A percentile compares a stretch with the other conserved stretches of the same genome.
Evolutionary conservation across 2,113 vertebrate genomes (phyloP).

Genomic region (Lichenostomus cassidix): DNA sequence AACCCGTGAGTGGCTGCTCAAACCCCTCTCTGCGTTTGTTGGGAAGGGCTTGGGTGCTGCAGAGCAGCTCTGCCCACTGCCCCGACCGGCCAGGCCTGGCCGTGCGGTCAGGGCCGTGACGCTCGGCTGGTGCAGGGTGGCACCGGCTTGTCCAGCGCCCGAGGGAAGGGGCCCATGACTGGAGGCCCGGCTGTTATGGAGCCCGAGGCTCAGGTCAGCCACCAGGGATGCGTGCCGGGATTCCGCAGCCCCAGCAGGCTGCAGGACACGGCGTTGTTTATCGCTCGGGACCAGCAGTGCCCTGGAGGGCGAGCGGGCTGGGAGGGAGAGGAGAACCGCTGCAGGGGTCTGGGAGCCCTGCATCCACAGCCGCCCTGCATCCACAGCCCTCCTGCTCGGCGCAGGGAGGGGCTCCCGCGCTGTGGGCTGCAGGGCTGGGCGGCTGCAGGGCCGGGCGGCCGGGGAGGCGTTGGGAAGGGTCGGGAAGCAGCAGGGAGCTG

Average conservation of each 20-base stretch:
- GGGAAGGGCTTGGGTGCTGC: background rate
- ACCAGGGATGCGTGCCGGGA: background rate
- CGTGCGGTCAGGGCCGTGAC: background rate
- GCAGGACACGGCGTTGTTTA: rapidly evolving
- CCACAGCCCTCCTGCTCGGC: background rate
- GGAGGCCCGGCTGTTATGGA: rapidly evolving
- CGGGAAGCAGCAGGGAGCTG: background rate
- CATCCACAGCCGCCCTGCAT: background rate
- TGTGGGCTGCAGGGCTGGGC: too few species aligned
- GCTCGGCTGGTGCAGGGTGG: rapidly evolving
- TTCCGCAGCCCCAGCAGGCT: background rate
- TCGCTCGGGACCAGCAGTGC: rapidly evolving
- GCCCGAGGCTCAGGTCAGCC: background rate
- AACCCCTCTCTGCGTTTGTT: background rate
- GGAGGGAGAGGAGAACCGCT: background rate
- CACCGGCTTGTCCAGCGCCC: background rate
- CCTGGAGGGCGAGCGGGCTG: rapidly evolving
- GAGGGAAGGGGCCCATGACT: background rate
- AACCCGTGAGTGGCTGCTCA: background rate
- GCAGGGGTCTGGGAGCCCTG: background rate
- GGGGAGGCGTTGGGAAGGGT: background rate
- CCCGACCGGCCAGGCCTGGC: background rate
- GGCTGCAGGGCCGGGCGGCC: background rate
- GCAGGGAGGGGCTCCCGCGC: background rate
- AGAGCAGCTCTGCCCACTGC: background rate